These are phyloP conservation scores for Chromis chromis DNA, from an alignment of 2,797 vertebrate genomes.

Conservation along the genomic window DNA sequence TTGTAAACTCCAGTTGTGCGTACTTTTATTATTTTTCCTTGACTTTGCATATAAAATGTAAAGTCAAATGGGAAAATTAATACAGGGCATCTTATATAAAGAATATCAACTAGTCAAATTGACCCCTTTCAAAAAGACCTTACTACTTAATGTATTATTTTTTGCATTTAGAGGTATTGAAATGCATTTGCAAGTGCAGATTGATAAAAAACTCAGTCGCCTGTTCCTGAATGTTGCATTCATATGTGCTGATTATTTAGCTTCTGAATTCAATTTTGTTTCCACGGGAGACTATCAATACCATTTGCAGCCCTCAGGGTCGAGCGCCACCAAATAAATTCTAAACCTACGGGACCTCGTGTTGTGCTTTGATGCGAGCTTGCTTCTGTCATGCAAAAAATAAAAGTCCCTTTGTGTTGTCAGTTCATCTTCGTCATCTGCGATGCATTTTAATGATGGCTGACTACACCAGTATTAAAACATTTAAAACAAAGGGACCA, in stretches of 20 bases:
- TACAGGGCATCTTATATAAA: neutral
- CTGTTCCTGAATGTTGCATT: conserved; percentile 20
- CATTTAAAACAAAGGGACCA: conserved; percentile 6
- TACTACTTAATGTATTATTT: neutral
- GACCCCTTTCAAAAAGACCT: neutral
- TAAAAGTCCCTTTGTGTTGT: conserved; percentile 15
- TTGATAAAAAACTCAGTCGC: conserved; percentile 29
- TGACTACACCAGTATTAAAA: conserved; percentile 12
- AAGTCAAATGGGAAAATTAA: conserved; percentile 3
- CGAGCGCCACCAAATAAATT: conserved; percentile 35
- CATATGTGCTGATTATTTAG: conserved; percentile 48
- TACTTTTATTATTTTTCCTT: neutral
- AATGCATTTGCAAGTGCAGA: conserved; percentile 25
- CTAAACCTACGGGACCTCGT: conserved; percentile 22
- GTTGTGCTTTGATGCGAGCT: conserved; percentile 32
- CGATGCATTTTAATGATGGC: conserved; percentile 25
- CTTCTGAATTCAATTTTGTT: conserved; percentile 34
- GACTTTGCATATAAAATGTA: neutral
- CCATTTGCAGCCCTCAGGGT: conserved; percentile 32
- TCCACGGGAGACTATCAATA: conserved; percentile 25
- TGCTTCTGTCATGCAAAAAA: conserved; percentile 18
- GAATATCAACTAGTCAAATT: conserved; percentile 23
- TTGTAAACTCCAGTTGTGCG: neutral
- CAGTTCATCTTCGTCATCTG: conserved; percentile 16
- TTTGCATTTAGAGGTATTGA: conserved; percentile 14